A percentile compares a stretch with the other conserved stretches of the same genome.
Evolutionary conservation across 2,797 vertebrate genomes (phyloP).

Genomic region (Kryptolebias ocellatus): DNA sequence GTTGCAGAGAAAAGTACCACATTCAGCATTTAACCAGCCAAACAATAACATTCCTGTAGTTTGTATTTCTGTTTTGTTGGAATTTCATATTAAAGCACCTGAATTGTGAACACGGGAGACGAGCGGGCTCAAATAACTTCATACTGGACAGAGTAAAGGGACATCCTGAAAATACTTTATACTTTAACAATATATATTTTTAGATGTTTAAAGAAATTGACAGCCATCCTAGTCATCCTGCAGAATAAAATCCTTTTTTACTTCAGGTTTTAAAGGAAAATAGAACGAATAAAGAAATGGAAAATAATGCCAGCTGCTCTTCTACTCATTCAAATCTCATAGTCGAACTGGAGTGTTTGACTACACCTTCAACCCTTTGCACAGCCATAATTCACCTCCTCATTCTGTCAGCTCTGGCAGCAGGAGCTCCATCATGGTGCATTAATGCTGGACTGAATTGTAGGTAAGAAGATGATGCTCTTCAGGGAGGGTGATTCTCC

Average conservation of each 20-base stretch:
- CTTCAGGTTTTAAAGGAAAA: not conserved
- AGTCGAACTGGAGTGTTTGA: constrained; percentile 53
- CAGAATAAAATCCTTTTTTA: not conserved
- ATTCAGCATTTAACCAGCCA: not conserved
- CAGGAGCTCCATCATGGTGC: constrained; percentile 69
- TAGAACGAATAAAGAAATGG: constrained; percentile 3
- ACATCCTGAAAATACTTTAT: constrained; percentile 23
- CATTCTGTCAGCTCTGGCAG: constrained; percentile 58
- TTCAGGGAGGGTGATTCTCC: constrained; percentile 67
- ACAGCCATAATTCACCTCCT: constrained; percentile 62
- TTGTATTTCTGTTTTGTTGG: constrained; percentile 1
- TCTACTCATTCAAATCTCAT: not conserved
- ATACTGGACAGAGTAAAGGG: constrained; percentile 10
- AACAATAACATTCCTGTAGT: not conserved
- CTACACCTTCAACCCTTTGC: constrained; percentile 76
- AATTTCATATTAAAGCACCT: not conserved
- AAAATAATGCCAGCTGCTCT: not conserved
- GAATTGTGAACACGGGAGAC: constrained; percentile 4
- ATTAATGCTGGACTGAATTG: constrained; percentile 73
- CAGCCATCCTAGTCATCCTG: not conserved
- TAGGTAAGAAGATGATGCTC: constrained; percentile 72
- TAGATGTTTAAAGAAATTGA: not conserved
- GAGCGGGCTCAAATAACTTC: constrained; percentile 1
- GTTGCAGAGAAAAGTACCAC: not conserved
- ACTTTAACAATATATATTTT: not conserved